These are phyloP conservation scores for Dryobota labecula DNA, from an alignment of 2,888 invertebrate species.

Conservation along the genomic window DNA sequence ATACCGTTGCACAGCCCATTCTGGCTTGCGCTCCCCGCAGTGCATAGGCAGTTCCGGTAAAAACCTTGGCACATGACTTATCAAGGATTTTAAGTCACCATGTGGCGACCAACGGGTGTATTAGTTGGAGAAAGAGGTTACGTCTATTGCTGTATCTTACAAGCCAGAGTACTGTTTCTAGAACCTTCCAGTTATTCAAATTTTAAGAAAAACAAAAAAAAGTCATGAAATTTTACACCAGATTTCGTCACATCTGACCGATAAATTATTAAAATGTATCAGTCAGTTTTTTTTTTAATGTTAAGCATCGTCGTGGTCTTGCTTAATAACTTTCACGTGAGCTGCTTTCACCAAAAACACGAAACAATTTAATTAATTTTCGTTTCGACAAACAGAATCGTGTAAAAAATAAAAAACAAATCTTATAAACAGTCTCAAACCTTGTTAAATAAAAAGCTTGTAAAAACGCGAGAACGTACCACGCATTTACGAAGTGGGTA, in stretches of 20 bases:
- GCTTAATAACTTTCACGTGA: slow-evolving; percentile 26
- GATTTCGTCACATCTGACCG: no score
- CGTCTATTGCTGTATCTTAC: no score
- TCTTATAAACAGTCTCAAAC: slow-evolving; percentile 46
- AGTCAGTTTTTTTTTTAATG: background rate
- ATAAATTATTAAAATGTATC: background rate
- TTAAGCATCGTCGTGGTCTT: background rate
- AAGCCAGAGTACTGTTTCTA: no score
- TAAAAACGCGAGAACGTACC: slow-evolving; percentile 55
- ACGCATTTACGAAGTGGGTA: slow-evolving; percentile 62
- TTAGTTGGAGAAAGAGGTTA: no score
- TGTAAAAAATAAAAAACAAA: slow-evolving; percentile 40
- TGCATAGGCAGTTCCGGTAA: no score
- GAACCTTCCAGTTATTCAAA: no score
- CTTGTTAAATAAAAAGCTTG: slow-evolving; percentile 60
- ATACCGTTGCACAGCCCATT: no score
- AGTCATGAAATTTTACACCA: background rate
- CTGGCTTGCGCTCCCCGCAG: no score
- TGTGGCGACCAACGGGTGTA: no score
- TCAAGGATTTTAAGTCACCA: no score
- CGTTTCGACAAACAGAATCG: slow-evolving; percentile 12
- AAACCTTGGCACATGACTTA: no score
- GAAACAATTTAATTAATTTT: slow-evolving; percentile 16
- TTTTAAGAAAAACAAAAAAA: no score
- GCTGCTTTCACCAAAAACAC: slow-evolving; percentile 14